A percentile compares a stretch with the other conserved stretches of the same genome.
Conservation (phyloP, 2,888 invertebrate species). For the Volucella inanis region DNA sequence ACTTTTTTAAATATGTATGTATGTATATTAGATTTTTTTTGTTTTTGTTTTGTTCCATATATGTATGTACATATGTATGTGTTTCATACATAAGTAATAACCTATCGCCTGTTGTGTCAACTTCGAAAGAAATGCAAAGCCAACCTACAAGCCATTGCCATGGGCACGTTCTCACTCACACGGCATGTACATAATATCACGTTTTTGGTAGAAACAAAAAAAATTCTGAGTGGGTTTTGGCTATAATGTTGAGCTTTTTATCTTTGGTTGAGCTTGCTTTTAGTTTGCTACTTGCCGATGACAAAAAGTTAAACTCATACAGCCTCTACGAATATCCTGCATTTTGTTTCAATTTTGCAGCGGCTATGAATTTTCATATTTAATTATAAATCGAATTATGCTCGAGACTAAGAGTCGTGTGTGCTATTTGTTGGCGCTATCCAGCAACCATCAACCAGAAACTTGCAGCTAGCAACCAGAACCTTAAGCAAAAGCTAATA, state of each 20-base stretch:
- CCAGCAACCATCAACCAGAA: no score
- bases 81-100: slow-evolving; percentile 39
- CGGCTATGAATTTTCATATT: slow-evolving; percentile 55
- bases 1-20: slow-evolving; percentile 1
- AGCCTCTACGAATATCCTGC: slow-evolving; percentile 8
- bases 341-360: slow-evolving; percentile 38
- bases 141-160: slow-evolving; percentile 44
- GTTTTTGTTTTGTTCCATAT: neutral
- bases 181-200: slow-evolving; percentile 33
- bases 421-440: slow-evolving; percentile 29
- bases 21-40: slow-evolving; percentile 18
- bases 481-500: slow-evolving; percentile 16
- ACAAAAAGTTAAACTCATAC: neutral
- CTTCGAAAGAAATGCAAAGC: slow-evolving; percentile 57
- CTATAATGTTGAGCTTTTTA: slow-evolving; percentile 35
- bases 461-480: slow-evolving; percentile 5
- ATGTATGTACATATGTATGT: neutral
- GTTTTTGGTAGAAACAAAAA: slow-evolving; percentile 38
- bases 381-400: slow-evolving; percentile 61
- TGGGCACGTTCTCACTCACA: slow-evolving; percentile 44
- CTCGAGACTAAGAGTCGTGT: slow-evolving; percentile 6
- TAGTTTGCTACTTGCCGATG: slow-evolving; percentile 1
- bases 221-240: slow-evolving; percentile 43
- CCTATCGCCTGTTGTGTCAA: slow-evolving; percentile 56
- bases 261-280: slow-evolving; percentile 36